These are phyloP conservation scores for Serilophus lunatus DNA, from an alignment of 2,113 vertebrate species.

Conservation along the genomic window DNA sequence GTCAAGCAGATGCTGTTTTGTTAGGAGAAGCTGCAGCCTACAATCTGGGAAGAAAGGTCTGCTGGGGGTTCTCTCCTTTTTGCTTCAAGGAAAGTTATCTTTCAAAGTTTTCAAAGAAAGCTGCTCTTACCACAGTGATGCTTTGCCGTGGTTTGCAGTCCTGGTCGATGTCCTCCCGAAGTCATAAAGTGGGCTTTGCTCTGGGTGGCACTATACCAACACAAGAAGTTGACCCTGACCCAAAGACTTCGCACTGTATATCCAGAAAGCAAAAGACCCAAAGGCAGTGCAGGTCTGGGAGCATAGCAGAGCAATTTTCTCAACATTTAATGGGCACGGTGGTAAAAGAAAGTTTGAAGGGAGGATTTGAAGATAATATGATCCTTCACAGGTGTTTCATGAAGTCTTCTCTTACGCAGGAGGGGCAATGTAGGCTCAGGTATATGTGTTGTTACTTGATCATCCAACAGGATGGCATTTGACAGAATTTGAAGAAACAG, in stretches of 20 bases:
- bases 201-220: not conserved
- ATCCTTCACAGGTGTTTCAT: not conserved
- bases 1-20: not conserved
- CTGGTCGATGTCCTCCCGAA: not conserved
- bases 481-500: not conserved
- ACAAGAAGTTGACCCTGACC: not conserved
- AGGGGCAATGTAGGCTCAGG: not conserved
- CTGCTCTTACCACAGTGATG: not conserved
- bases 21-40: not conserved
- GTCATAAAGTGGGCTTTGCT: not conserved
- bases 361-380: not conserved
- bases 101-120: not conserved
- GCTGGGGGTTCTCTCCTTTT: not conserved
- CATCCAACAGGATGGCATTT: not conserved
- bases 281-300: not conserved
- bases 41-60: not conserved
- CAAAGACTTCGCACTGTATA: not conserved
- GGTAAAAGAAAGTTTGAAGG: not conserved
- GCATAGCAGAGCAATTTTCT: not conserved
- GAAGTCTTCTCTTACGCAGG: not conserved
- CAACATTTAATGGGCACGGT: not conserved
- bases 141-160: not conserved
- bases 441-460: not conserved
- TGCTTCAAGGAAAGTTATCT: not conserved
- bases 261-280: not conserved